Evolutionary conservation across 2,888 invertebrate species (phyloP), one percentile per base, ranked within the genome.

Genomic region (Dorcus hopei): DNA sequence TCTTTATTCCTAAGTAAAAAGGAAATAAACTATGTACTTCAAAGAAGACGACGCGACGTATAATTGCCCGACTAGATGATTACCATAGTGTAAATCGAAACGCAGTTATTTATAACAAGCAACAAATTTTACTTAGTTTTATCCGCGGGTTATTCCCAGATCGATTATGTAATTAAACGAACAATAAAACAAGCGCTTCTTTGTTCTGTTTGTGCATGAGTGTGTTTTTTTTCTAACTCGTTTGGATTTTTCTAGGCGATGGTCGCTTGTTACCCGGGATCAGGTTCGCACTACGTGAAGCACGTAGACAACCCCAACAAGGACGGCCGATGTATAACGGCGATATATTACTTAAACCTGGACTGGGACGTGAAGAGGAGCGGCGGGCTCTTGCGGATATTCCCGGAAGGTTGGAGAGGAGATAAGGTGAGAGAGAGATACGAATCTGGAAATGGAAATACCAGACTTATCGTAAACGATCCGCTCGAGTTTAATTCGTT

Each of bases 251-350:
- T 82, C 16, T 80, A 97, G 97, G 97, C 97, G 38, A 98, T 98
- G 98, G 93, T 98, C 41, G 97, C 98, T 41, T 97, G 97, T 76
- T 98, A 98, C 78, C 98, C 97, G 0, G 97, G 97, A 38, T 87
- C 89, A 53, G 95, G 95, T 56, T 89, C 95, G 9, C 93, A 93
- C 74, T 98, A 98, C 79, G 93, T 97, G 54, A 94, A 95, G 78
- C 98, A 98, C 79, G 95, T 98, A 43, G 98, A 98, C 80, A 98
- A 98, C 81, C 97, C 98, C 5, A 95, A 95, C 78, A 87, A 88
- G 72, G 98, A 98, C 80, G 98, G 98, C 14, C 86, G 98, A 65
- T 95, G 96, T 75, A 93, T 98, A 73, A 98, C 98, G 6, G 93
- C 95, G 63, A 98, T 98, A 72, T 98, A 98, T 81, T 98, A 98